These are phyloP conservation scores for Montipora capricornis DNA, from an alignment of 64 coral and sea anemone species.

Conservation along the genomic window DNA sequence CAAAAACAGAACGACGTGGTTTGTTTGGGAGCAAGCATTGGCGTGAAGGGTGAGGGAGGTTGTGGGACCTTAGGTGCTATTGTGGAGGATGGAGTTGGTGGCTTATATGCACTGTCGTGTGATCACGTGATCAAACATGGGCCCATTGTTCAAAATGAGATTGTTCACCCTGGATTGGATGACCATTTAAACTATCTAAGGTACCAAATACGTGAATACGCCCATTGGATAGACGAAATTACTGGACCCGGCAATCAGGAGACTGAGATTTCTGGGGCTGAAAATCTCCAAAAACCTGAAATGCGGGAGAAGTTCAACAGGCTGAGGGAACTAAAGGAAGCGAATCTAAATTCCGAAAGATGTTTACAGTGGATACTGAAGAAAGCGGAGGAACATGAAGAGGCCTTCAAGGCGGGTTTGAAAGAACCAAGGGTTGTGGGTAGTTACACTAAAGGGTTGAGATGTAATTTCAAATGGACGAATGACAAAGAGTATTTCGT, in stretches of 20 bases:
- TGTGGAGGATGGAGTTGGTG: not conserved
- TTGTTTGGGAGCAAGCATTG: too few species aligned
- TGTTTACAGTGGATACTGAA: too few species aligned
- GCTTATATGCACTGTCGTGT: not conserved
- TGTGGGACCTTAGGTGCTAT: too few species aligned
- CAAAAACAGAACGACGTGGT: not conserved
- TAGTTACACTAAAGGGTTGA: not conserved
- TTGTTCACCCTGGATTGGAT: too few species aligned
- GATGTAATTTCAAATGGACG: not conserved
- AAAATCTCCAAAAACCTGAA: too few species aligned
- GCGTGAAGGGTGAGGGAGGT: too few species aligned
- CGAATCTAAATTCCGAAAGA: too few species aligned
- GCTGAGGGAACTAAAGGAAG: not conserved
- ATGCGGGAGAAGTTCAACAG: not conserved
- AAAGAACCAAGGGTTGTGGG: not conserved
- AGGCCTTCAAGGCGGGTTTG: fast-evolving
- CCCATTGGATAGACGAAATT: not conserved
- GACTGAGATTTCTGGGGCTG: too few species aligned
- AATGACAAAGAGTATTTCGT: not conserved
- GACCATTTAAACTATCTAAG: too few species aligned
- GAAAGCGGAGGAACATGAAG: fast-evolving
- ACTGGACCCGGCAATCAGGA: too few species aligned
- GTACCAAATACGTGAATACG: not conserved
- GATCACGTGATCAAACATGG: slow-evolving; percentile 37
- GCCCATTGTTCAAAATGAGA: too few species aligned